Percentiles rank a stretch among this genome's conserved stretches.
These are phyloP conservation scores for Dorcus hopei DNA, from an alignment of 2,888 invertebrate genomes.

Conservation along the genomic window DNA sequence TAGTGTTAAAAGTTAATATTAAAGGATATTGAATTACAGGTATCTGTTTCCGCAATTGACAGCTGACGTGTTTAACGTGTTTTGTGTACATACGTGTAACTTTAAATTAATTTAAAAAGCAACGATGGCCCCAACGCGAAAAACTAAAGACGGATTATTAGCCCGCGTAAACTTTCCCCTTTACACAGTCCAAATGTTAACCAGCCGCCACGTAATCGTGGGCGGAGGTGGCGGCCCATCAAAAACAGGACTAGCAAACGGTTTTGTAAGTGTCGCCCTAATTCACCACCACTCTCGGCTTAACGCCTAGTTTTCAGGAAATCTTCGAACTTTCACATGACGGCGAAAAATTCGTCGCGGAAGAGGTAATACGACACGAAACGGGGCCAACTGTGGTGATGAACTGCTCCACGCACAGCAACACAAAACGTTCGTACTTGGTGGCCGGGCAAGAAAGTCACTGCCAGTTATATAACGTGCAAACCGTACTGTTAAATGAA, in stretches of 20 bases:
- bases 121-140: slow-evolving; percentile 58
- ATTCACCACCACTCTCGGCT: neutral
- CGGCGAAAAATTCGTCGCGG: slow-evolving; percentile 77
- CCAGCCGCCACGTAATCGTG: slow-evolving; percentile 89
- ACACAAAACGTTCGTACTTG: slow-evolving; percentile 72
- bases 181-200: slow-evolving; percentile 86
- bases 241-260: slow-evolving; percentile 96
- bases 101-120: slow-evolving; percentile 22
- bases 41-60: too few relatives aligned
- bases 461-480: slow-evolving; percentile 78
- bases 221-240: slow-evolving; percentile 97
- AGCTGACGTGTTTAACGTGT: too few relatives aligned
- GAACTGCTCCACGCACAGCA: slow-evolving; percentile 78
- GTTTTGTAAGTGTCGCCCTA: slow-evolving; percentile 73
- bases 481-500: slow-evolving; percentile 48
- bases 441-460: slow-evolving; percentile 91
- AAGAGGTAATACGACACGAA: slow-evolving; percentile 85
- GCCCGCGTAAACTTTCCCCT: slow-evolving; percentile 91
- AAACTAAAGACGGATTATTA: slow-evolving; percentile 67
- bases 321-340: slow-evolving; percentile 88
- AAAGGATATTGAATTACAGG: too few relatives aligned
- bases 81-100: slow-evolving; percentile 35
- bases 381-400: slow-evolving; percentile 88
- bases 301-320: slow-evolving; percentile 62
- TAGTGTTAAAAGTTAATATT: too few relatives aligned